phyloP scores from a whole-genome alignment of 2,797 vertebrate species.

The Propithecus perrieri region DNA sequence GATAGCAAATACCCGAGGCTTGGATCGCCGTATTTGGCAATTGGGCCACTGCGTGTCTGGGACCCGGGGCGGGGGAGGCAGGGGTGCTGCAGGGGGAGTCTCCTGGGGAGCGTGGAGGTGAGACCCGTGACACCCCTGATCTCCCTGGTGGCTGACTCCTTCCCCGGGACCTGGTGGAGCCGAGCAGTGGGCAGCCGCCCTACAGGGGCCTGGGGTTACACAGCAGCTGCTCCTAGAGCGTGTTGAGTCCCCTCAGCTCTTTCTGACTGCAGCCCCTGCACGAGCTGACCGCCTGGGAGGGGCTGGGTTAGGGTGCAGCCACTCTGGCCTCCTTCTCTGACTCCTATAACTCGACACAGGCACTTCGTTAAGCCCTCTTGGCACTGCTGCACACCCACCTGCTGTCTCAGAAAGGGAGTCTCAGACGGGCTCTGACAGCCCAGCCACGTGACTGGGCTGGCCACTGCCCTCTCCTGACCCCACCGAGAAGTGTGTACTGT shows the following conservation, averaged over 20 bases:
- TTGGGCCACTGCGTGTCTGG: slow-evolving; percentile 57
- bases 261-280: neutral
- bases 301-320: neutral
- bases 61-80: neutral
- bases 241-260: neutral
- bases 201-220: neutral
- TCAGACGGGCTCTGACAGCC: neutral
- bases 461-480: neutral
- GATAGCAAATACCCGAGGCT: slow-evolving; percentile 71
- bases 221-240: accelerated
- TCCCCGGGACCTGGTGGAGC: neutral
- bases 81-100: neutral
- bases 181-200: neutral
- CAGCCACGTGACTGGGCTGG: neutral
- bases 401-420: neutral
- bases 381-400: neutral
- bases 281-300: neutral
- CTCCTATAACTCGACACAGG: neutral
- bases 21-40: slow-evolving; percentile 52
- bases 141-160: neutral
- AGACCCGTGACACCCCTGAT: neutral
- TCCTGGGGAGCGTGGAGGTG: neutral
- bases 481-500: neutral
- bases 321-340: neutral
- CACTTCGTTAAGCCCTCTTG: neutral